Base-by-base conservation (phyloP, 2,113 vertebrate genomes). In the Miniopterus natalensis region DNA sequence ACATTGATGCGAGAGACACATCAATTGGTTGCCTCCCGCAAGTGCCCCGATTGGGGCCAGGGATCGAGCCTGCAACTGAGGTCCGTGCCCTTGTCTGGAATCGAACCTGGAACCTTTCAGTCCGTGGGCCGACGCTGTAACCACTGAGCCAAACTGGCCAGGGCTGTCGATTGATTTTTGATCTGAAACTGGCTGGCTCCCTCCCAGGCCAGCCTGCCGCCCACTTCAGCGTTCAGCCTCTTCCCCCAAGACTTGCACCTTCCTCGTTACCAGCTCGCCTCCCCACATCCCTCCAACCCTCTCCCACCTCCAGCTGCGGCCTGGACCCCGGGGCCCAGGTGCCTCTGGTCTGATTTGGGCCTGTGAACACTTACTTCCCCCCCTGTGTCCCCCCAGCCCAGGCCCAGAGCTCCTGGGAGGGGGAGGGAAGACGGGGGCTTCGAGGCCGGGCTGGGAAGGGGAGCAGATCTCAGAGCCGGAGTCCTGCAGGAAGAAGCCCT, bases 401-500 rank as follows among this genome's bases (percentile, higher is more conserved):
- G 68, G 70, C 88, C 7, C 4, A 20, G 92, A 8, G 40, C 57
- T 80, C n/a, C 65, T 9, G 10, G 10, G 51, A 31, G 21, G 57
- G 31, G 29, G 13, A 42, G 18, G 23, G 23, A 3, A 59, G 36
- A 12, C 17, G 3, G 14, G 21, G 9, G 12, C 17, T 45, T 23
- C 20, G 2, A n/a, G 18, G 21, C 5, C 18, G 77, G 14, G 21
- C 1, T 1, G 1, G 47, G 25, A 1, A 4, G 5, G 25, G 40
- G n/a, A 55, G 31, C 23, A 9, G 42, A 20, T 8, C 21, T 40
- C 66, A 2, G 31, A 36, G 61, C 29, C 31, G 66, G n/a, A 49
- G 49, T 20, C 3, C 0, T 17, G 27, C 55, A 61, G 21, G n/a
- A 63, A 70, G 59, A 25, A n/a, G 11, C 40, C 31, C 66, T 2